Evolutionary conservation across 2,888 invertebrate species (phyloP).

Genomic region (Vesta saturnalis): DNA sequence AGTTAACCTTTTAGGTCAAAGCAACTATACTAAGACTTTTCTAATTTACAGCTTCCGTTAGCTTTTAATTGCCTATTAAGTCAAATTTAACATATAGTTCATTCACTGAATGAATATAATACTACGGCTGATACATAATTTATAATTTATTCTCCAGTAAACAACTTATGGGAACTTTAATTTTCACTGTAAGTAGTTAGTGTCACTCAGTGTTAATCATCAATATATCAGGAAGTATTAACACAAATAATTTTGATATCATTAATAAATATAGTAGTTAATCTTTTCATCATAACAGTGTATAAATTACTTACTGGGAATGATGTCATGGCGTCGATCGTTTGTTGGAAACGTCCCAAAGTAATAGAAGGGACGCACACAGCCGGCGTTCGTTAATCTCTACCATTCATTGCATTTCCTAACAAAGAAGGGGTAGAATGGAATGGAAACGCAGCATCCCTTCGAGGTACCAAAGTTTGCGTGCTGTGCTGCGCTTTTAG

Average conservation of each 20-base stretch:
- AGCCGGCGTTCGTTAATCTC: constrained; percentile 31
- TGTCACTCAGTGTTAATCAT: constrained; percentile 8
- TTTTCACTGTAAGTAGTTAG: no score
- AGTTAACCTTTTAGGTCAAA: constrained; percentile 37
- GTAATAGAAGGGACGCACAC: constrained; percentile 36
- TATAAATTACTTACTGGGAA: constrained; percentile 26
- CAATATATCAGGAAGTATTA: neutral
- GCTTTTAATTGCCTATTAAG: constrained; percentile 40
- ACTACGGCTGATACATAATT: constrained; percentile 38
- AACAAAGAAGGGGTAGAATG: constrained; percentile 39
- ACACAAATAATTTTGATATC: neutral
- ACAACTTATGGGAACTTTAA: constrained; percentile 22
- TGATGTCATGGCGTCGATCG: constrained; percentile 41
- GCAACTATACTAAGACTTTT: constrained; percentile 33
- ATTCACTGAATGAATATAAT: constrained; percentile 32
- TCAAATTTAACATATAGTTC: constrained; percentile 36
- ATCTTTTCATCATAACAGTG: constrained; percentile 7
- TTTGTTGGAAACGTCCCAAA: constrained; percentile 29
- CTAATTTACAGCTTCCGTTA: constrained; percentile 40
- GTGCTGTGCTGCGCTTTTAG: constrained; percentile 10
- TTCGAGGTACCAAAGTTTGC: constrained; percentile 18
- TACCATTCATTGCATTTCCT: constrained; percentile 25
- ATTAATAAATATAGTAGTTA: neutral
- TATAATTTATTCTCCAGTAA: constrained; percentile 20
- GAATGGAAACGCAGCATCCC: constrained; percentile 27